phyloP scores from a whole-genome alignment of 2,888 invertebrate genomes.

The Stenoptilia bipunctidactyla region DNA sequence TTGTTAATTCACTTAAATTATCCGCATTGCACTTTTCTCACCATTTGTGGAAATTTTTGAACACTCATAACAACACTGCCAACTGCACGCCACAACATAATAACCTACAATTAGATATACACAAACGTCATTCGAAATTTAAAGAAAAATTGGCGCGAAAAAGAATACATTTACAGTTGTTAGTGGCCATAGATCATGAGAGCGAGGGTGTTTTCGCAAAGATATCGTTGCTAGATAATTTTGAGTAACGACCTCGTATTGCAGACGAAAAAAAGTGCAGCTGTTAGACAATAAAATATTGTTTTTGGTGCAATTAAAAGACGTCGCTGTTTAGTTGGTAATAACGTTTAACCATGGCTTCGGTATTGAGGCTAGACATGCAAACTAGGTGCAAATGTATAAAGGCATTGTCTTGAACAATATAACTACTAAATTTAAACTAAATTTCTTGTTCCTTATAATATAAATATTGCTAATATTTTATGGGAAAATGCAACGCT shows the following conservation, averaged over 20 bases:
- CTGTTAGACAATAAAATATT: conserved; percentile 52
- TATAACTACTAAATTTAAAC: too few species aligned
- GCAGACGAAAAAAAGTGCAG: conserved; percentile 44
- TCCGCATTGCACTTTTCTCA: background rate
- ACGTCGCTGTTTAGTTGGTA: conserved; percentile 19
- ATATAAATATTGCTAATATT: too few species aligned
- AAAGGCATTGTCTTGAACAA: too few species aligned
- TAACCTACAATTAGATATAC: conserved; percentile 12
- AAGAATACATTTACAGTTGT: conserved; percentile 36
- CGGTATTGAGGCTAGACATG: background rate
- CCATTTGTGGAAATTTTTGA: background rate
- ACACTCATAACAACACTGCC: background rate
- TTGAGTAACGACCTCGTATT: conserved; percentile 51
- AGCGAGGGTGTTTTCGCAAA: conserved; percentile 30
- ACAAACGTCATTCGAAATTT: conserved; percentile 30
- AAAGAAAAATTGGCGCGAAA: conserved; percentile 20
- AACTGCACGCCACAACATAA: conserved; percentile 12
- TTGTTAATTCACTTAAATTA: too few species aligned
- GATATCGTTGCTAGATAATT: conserved; percentile 65
- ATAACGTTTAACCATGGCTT: conserved; percentile 3
- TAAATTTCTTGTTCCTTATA: too few species aligned
- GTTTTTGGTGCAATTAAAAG: conserved; percentile 62
- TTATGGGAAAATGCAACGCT: too few species aligned
- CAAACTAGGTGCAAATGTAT: background rate
- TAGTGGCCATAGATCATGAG: conserved; percentile 46